Base-by-base conservation (phyloP, 2,888 invertebrate species). In the Pediacus dermestoides region DNA sequence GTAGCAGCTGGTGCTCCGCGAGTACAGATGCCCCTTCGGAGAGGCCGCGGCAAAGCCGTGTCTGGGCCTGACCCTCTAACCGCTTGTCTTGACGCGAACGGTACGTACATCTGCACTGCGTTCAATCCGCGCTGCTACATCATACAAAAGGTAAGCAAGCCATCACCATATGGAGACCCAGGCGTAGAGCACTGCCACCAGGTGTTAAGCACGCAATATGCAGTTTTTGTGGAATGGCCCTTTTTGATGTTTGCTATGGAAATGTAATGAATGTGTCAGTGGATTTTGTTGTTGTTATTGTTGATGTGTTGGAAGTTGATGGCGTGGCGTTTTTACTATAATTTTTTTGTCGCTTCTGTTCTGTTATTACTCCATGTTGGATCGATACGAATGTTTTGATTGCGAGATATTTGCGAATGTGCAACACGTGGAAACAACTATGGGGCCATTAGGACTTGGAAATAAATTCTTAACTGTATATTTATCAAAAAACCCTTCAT, bases 71-170 rank as follows among this genome's bases (percentile, higher is more conserved):
- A 70, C 53, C 70, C 69, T 40, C 52, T 69, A 49, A 62, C 66
- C 28, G 66, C 73, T 37, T 74, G 74, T 55, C 63, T 76, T 34
- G 75, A 76, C 58, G 73, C 74, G 40, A 72, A 75, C 61, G 73
- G 74, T 38, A 75, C 76, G 23, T 80, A 78, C 64, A 73, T 80
- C 52, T 80, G 79, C 61, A 77, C 78, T 26, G 74, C 79, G 31
- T 76, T 75, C 62, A 76, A 76, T 57, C 78, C 79, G 15, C 68
- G 79, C 42, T 80, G 78, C 66, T 80, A 74, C 66, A 76, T 80
- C 57, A 78, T 80, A 37, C 78, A 80, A 58, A 80, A 80, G 77
- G 80, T 80, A 66, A 64, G 68, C 36, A 31, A n/a, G n/a, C 16
- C 13, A 3, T 1, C 1, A 12, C 38, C 44, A 38, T 45, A 45